A percentile compares a stretch with the other conserved stretches of the same genome.
phyloP scores from a whole-genome alignment of 2,113 vertebrate genomes.

The Dicentrarchus labrax region DNA sequence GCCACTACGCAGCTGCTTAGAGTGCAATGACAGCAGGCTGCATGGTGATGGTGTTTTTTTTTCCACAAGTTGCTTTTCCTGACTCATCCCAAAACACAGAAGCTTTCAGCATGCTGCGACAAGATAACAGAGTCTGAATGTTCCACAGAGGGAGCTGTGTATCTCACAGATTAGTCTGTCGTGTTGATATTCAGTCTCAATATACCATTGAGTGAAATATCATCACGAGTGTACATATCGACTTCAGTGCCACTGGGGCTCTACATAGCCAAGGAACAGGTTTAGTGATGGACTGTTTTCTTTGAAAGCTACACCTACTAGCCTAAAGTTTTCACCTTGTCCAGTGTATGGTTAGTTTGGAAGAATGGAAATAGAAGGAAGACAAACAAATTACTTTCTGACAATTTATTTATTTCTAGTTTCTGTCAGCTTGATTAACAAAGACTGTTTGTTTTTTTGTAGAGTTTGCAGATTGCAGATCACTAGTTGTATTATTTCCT shows the following conservation, averaged over 20 bases:
- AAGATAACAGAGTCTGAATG: slow-evolving; percentile 52
- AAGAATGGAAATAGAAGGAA: not conserved
- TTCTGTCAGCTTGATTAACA: not conserved
- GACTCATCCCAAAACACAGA: slow-evolving; percentile 63
- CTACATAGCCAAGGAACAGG: not conserved
- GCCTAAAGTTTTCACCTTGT: not conserved
- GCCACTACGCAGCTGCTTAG: slow-evolving; percentile 26
- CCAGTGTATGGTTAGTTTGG: not conserved
- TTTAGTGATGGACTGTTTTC: slow-evolving; percentile 7
- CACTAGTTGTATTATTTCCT: not conserved
- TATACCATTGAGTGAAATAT: slow-evolving; percentile 19
- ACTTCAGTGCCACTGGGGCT: not conserved
- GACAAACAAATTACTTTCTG: not conserved
- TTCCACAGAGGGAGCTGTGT: slow-evolving; percentile 24
- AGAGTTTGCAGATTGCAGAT: not conserved
- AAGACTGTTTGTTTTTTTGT: not conserved
- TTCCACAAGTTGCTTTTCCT: slow-evolving; percentile 26
- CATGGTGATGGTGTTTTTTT: slow-evolving; percentile 23
- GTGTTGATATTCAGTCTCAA: slow-evolving; percentile 40
- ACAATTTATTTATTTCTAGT: not conserved
- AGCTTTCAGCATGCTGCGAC: slow-evolving; percentile 40
- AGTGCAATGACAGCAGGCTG: slow-evolving; percentile 10
- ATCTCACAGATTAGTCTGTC: slow-evolving; percentile 36
- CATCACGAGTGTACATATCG: slow-evolving; percentile 16
- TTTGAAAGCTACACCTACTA: not conserved